phyloP scores from a whole-genome alignment of 1,140 invertebrate genomes.

The Bombus consobrinus region DNA sequence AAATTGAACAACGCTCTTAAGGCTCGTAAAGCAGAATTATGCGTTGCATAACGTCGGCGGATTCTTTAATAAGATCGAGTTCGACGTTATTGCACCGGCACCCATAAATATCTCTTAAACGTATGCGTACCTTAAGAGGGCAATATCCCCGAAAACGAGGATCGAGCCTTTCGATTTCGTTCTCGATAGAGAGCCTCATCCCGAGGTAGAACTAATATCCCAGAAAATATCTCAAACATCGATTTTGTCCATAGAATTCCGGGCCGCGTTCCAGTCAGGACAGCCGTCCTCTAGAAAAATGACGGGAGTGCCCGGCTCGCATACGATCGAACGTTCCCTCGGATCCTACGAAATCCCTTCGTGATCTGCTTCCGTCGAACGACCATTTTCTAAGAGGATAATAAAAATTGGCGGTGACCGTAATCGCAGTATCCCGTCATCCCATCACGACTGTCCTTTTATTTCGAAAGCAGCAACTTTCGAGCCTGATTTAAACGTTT shows the following conservation, averaged over 20 bases:
- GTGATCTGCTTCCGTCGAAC: slow-evolving; percentile 23
- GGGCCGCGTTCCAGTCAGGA: slow-evolving; percentile 51
- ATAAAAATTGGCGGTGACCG: too few relatives aligned
- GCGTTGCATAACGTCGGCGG: not conserved
- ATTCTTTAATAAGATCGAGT: slow-evolving; percentile 36
- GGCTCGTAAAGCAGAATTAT: not conserved
- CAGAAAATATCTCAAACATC: slow-evolving; percentile 61
- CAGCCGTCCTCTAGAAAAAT: slow-evolving; percentile 54
- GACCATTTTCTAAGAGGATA: slow-evolving; percentile 32
- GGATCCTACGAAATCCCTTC: slow-evolving; percentile 22
- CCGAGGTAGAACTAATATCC: slow-evolving; percentile 58
- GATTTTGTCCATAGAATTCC: slow-evolving; percentile 61
- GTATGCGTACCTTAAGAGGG: slow-evolving; percentile 25
- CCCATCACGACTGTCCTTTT: too few relatives aligned
- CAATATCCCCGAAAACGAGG: slow-evolving; percentile 35
- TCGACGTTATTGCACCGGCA: not conserved
- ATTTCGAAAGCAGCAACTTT: too few relatives aligned
- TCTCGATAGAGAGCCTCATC: not conserved
- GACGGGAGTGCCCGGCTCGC: slow-evolving; percentile 36
- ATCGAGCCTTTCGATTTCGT: slow-evolving; percentile 21
- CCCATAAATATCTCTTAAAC: slow-evolving; percentile 28
- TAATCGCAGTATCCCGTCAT: too few relatives aligned
- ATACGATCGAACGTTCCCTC: slow-evolving; percentile 43
- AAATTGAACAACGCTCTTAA: not conserved
- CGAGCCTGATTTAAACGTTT: too few relatives aligned